Evolutionary conservation across 2,113 vertebrate species (phyloP).

Genomic region (Bujurquina vittata): DNA sequence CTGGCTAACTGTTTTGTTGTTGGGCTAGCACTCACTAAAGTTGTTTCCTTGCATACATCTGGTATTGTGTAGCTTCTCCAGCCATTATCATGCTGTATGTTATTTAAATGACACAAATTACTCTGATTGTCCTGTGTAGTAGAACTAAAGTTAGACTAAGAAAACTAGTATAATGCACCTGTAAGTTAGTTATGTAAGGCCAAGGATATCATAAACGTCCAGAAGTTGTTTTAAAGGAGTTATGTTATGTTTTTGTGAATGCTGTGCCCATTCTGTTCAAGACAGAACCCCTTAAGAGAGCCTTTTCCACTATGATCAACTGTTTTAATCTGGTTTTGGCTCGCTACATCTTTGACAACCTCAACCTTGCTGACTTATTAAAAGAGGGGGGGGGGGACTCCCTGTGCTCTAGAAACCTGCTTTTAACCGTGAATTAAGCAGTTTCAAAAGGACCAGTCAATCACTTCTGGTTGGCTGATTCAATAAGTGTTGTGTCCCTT

Average conservation of each 20-base stretch:
- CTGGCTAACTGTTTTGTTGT: background rate
- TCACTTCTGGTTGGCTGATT: constrained; percentile 75
- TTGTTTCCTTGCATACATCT: background rate
- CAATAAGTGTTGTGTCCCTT: constrained; percentile 73
- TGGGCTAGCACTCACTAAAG: background rate
- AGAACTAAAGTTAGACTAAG: no score
- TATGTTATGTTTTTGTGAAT: constrained; percentile 11
- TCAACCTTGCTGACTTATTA: constrained; percentile 72
- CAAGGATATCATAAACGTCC: constrained; percentile 20
- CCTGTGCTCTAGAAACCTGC: constrained; percentile 53
- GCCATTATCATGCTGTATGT: no score
- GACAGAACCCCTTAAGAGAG: constrained; percentile 36
- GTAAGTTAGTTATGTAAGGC: constrained; percentile 18
- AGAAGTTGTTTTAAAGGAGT: background rate
- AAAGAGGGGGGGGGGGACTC: constrained; percentile 44
- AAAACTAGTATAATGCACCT: background rate
- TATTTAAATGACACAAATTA: no score
- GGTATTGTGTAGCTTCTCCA: no score
- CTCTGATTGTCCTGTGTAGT: no score
- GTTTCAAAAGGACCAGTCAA: constrained; percentile 75
- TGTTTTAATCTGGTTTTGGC: constrained; percentile 67
- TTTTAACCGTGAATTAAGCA: constrained; percentile 71
- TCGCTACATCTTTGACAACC: constrained; percentile 66
- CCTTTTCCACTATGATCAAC: constrained; percentile 53
- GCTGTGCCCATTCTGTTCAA: constrained; percentile 24